Percentiles rank a stretch among this genome's conserved stretches.
phyloP scores from a whole-genome alignment of 2,888 invertebrate species.

The Tethea ocularis region DNA sequence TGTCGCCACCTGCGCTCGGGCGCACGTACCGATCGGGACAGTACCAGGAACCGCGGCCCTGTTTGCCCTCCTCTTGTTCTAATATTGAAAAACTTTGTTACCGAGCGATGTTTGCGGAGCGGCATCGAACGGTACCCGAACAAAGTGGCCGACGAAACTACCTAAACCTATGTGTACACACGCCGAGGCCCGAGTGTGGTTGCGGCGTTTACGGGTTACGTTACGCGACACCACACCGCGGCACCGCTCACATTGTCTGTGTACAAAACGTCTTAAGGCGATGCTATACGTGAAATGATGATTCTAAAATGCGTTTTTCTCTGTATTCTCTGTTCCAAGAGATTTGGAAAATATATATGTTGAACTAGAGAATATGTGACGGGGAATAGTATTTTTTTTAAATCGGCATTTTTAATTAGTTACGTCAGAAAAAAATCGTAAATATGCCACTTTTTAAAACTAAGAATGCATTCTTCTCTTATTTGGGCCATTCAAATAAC shows the following conservation, averaged over 20 bases:
- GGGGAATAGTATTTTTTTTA: no score
- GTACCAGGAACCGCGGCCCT: conserved; percentile 31
- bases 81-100: conserved; percentile 42
- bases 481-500: no score
- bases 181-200: conserved; percentile 18
- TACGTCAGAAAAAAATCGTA: no score
- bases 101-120: conserved; percentile 41
- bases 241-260: neutral
- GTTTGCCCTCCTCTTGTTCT: conserved; percentile 46
- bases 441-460: no score
- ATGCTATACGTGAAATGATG: no score
- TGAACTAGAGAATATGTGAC: no score
- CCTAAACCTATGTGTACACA: conserved; percentile 20
- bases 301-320: no score
- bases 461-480: no score
- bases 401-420: no score
- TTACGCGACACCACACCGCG: neutral
- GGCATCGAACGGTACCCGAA: conserved; percentile 23
- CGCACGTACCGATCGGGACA: conserved; percentile 10
- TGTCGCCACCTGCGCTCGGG: conserved; percentile 8
- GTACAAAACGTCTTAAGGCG: conserved; percentile 2
- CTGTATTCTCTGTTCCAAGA: no score
- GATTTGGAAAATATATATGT: no score
- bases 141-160: conserved; percentile 23
- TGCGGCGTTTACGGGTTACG: conserved; percentile 14